phyloP scores from a whole-genome alignment of 2,797 vertebrate species.

The Pterois miles region DNA sequence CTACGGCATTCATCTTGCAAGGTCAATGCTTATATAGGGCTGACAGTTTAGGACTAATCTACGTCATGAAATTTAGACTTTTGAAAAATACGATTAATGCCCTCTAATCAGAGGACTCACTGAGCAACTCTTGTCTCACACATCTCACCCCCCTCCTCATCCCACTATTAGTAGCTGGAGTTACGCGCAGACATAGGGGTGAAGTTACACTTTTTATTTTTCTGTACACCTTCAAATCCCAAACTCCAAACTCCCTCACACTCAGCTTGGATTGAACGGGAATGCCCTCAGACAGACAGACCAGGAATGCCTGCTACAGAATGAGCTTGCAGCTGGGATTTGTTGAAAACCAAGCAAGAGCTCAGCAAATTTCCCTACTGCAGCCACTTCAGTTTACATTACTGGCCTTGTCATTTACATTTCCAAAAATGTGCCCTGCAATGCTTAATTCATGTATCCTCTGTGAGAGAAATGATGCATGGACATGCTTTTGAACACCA shows the following conservation, averaged over 20 bases:
- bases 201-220: neutral
- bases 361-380: slow-evolving; percentile 9
- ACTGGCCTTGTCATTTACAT: slow-evolving; percentile 3
- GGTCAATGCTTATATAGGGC: neutral
- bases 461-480: neutral
- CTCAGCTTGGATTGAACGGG: neutral
- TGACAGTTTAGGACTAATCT: neutral
- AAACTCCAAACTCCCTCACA: neutral
- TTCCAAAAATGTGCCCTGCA: neutral
- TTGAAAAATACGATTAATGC: neutral
- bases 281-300: neutral
- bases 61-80: neutral
- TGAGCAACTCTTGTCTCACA: too few relatives aligned
- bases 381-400: neutral
- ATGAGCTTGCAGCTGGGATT: neutral
- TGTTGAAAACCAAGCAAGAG: slow-evolving; percentile 1
- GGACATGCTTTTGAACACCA: neutral
- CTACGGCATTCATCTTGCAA: too few relatives aligned
- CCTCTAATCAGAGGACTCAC: neutral
- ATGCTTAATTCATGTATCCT: neutral
- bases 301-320: neutral
- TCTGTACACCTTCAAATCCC: neutral
- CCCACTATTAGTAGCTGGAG: neutral
- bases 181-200: neutral
- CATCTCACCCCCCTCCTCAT: too few relatives aligned